Percentiles rank a stretch among this genome's conserved stretches.
Evolutionary conservation across 2,888 invertebrate genomes (phyloP).

Genomic region (Cheilosia grossa): DNA sequence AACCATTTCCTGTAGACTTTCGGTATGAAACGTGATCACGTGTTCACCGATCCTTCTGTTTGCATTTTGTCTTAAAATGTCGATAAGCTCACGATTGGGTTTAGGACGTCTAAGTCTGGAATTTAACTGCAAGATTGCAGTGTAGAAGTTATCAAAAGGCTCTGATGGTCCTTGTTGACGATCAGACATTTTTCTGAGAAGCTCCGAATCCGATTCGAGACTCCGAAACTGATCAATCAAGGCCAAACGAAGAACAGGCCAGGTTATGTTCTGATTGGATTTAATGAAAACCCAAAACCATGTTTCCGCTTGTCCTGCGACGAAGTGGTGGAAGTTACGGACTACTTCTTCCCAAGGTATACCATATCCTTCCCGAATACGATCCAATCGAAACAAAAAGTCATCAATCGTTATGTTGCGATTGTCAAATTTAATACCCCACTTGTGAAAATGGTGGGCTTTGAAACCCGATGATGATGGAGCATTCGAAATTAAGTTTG

Average conservation of each 20-base stretch:
- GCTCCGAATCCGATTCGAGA: neutral
- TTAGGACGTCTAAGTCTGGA: too few relatives aligned
- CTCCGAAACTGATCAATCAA: slow-evolving; percentile 2
- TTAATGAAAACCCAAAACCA: slow-evolving; percentile 1
- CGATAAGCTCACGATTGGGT: too few relatives aligned
- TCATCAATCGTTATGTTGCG: neutral
- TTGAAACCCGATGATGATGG: neutral
- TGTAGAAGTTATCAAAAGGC: too few relatives aligned
- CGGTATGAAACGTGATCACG: neutral
- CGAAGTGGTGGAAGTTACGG: neutral
- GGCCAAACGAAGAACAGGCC: neutral
- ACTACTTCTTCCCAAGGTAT: neutral
- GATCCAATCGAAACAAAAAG: neutral
- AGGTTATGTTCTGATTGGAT: neutral
- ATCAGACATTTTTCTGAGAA: too few relatives aligned
- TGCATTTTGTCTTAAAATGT: slow-evolving; percentile 1
- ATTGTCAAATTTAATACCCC: neutral
- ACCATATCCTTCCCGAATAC: neutral
- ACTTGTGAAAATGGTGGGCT: neutral
- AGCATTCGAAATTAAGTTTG: neutral
- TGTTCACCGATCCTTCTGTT: neutral
- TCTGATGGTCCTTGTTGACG: too few relatives aligned
- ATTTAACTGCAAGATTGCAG: too few relatives aligned
- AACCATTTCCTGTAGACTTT: too few relatives aligned
- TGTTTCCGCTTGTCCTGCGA: neutral